Percentiles rank a stretch among this genome's conserved stretches.
Conservation (phyloP, 1,140 invertebrate species). For the Metopolophium dirhodum region DNA sequence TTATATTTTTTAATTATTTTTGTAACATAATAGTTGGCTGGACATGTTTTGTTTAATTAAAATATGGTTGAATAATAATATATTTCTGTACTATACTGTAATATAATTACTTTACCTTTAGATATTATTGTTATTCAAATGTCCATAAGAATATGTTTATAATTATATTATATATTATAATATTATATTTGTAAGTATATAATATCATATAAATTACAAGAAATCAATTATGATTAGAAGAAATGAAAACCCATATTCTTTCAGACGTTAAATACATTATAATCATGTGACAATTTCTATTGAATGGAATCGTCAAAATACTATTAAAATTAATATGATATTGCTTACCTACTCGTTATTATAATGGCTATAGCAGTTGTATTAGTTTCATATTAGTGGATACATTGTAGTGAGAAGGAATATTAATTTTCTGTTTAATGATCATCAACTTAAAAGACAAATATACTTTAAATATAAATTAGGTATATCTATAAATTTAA, state of each 20-base stretch:
- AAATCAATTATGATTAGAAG: background rate
- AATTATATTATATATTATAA: background rate
- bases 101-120: background rate
- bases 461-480: too few relatives aligned
- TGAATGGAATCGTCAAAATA: background rate
- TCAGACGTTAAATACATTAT: background rate
- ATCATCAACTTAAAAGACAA: too few relatives aligned
- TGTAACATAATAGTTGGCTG: background rate
- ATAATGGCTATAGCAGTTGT: background rate
- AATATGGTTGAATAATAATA: background rate
- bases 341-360: background rate
- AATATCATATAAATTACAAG: background rate
- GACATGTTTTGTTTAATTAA: background rate
- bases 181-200: background rate
- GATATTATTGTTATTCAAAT: background rate
- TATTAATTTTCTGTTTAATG: too few relatives aligned
- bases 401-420: background rate
- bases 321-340: background rate
- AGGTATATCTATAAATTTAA: too few relatives aligned
- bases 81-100: background rate
- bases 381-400: background rate
- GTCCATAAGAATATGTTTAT: background rate
- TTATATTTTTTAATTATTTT: background rate
- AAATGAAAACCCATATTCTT: background rate
- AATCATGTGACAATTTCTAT: conserved; percentile 5